Base-by-base conservation (phyloP, 2,888 invertebrate species). In the Tetrapedia diversipes region DNA sequence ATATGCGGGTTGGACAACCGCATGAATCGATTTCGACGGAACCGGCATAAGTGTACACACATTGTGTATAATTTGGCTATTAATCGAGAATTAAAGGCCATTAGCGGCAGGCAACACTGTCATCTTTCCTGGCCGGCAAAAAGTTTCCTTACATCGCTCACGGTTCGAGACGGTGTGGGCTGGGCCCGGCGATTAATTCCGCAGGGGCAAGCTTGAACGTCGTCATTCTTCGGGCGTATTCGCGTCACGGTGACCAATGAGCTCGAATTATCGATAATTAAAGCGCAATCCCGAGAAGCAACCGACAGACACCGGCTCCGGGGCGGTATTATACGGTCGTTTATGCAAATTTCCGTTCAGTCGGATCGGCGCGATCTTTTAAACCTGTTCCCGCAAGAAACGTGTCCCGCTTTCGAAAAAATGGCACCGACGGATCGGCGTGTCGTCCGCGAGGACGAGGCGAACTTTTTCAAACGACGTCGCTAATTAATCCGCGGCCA, bases 321-420 rank as follows among this genome's bases (percentile, higher is more conserved):
- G 7, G 27, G 29, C 45, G 57, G n/a, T n/a, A n/a, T n/a, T n/a
- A n/a, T n/a, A 16, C 49, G 19, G 51, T 49, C 61, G 45, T 73
- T 81, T 81, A 79, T 79, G 79, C 81, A 79, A 81, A 81, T 79
- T 57, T 54, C n/a, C n/a, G n/a, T 24, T 24, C 27, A 32, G 14
- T 10, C 39, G 22, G 37, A 64, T 77, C 43, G 41, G 59, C 57
- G 39, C 47, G 69, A 65, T 72, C 54, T 53, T 65, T 77, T 59
- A 77, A 77, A 81, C 81, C 78, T 73, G 81, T 81, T 76, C 51
- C n/a, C 64, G 49, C 53, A 70, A 77, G 79, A 79, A 77, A 77
- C 59, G 73, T 39, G 65, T 63, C 67, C 24, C 32, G 65, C 14
- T 68, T 66, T 57, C 53, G n/a, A 34, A 71, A 75, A 75, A 78